Base-by-base conservation (phyloP, 2,888 invertebrate species). In the Tuta absoluta region DNA sequence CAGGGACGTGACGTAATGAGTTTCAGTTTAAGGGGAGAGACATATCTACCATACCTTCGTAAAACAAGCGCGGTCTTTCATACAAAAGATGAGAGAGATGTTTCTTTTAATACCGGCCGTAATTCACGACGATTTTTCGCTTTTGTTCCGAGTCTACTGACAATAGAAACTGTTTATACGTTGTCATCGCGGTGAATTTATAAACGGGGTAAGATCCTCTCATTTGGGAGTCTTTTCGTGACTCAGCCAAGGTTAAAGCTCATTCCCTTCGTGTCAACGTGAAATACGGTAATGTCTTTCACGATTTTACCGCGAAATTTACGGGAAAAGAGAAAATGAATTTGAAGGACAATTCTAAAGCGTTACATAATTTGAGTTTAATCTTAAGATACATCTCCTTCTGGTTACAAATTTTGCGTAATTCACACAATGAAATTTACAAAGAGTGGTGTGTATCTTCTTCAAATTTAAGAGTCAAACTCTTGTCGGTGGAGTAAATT, bases 261-360 rank as follows among this genome's bases (percentile, higher is more conserved):
- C 77, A 75, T 77, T 77, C 72, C 77, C 72, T 77, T 69, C 71
- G 71, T 73, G 78, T 76, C 77, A 75, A 73, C 74, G 71, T 78
- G 77, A 82, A 78, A 80, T 79, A 82, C 77, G 76, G 72, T 78
- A 77, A 78, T 77, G 77, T 69, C 73, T 77, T 75, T 75, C 71
- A 72, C 72, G 68, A 69, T 71, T 75, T 74, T 69, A 62, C 67
- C 66, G 66, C 63, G 63, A 71, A 72, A 72, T 71, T 72, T 71
- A 71, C 66, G 69, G 69, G 73, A 70, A 74, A 75, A 69, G 69
- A 68, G 76, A 72, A 73, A 73, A 76, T 79, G 75, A 78, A 79
- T 78, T 78, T 71, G 68, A 74, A 73, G 71, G 72, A 72, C 74
- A 75, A 77, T 77, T 73, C 71, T 65, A 73, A 74, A 74, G 68